These are phyloP conservation scores for Andrena dorsata DNA, from an alignment of 2,888 invertebrate species.

Conservation along the genomic window DNA sequence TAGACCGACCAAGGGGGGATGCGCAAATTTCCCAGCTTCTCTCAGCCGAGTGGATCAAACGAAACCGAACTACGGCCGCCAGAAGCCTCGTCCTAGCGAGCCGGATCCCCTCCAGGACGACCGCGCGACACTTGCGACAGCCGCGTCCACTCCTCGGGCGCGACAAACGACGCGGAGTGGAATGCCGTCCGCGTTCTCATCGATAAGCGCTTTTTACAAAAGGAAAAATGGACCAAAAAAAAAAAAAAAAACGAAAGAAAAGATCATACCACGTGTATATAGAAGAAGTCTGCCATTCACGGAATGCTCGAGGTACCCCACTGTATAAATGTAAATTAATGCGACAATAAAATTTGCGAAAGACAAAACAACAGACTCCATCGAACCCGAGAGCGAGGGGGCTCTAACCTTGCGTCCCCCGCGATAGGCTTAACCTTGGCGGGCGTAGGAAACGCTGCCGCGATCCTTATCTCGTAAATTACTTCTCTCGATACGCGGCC, in stretches of 20 bases:
- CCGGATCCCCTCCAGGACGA: not conserved
- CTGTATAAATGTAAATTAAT: conserved; percentile 82
- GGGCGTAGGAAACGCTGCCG: conserved; percentile 4
- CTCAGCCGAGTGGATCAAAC: conserved; percentile 16
- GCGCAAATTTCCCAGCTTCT: conserved; percentile 17
- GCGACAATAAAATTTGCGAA: conserved; percentile 67
- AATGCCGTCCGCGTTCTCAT: not conserved
- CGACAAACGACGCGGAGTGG: conserved; percentile 3
- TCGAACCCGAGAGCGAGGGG: not conserved
- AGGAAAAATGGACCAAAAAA: not conserved
- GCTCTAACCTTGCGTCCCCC: not conserved
- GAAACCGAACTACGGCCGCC: not conserved
- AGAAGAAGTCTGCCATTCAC: conserved; percentile 64
- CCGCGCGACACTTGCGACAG: conserved; percentile 7
- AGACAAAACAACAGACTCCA: conserved; percentile 20
- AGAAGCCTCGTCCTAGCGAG: conserved; percentile 5
- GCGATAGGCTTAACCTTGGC: conserved; percentile 37
- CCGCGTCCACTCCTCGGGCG: not conserved
- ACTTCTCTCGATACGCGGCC: not conserved
- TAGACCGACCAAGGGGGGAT: conserved; percentile 47
- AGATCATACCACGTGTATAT: conserved; percentile 42
- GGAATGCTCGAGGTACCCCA: conserved; percentile 60
- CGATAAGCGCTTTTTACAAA: conserved; percentile 5
- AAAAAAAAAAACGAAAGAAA: not conserved
- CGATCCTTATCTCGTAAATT: conserved; percentile 42